These are phyloP conservation scores for Prosapia bicincta DNA, from an alignment of 2,888 invertebrate species.

Conservation along the genomic window DNA sequence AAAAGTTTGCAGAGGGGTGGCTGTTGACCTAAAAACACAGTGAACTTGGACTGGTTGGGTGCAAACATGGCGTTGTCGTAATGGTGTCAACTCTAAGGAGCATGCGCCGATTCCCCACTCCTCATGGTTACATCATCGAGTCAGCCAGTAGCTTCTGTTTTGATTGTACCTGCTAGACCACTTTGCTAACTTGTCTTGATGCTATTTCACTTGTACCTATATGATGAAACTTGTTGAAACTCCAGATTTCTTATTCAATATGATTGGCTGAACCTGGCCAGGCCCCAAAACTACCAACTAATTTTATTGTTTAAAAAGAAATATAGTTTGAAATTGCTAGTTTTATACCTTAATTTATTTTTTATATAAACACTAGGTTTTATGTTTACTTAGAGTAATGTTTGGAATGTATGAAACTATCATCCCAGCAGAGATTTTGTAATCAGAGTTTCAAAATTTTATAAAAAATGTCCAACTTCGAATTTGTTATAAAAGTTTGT, in stretches of 20 bases:
- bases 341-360: no score
- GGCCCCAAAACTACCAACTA: no score
- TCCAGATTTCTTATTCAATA: not conserved
- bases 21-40: not conserved
- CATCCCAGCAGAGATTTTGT: no score
- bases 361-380: no score
- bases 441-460: no score
- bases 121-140: not conserved
- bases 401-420: no score
- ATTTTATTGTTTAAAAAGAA: no score
- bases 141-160: not conserved
- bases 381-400: no score
- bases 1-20: not conserved
- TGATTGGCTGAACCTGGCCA: not conserved
- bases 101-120: not conserved
- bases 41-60: not conserved
- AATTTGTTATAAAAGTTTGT: no score
- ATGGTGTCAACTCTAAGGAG: not conserved
- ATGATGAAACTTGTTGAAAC: not conserved
- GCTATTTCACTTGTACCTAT: not conserved
- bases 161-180: not conserved
- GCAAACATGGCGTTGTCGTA: not conserved
- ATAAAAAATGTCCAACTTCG: no score
- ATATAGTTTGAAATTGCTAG: no score
- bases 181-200: not conserved